phyloP scores from a whole-genome alignment of 2,888 invertebrate genomes.

The Mythimna lalbum region DNA sequence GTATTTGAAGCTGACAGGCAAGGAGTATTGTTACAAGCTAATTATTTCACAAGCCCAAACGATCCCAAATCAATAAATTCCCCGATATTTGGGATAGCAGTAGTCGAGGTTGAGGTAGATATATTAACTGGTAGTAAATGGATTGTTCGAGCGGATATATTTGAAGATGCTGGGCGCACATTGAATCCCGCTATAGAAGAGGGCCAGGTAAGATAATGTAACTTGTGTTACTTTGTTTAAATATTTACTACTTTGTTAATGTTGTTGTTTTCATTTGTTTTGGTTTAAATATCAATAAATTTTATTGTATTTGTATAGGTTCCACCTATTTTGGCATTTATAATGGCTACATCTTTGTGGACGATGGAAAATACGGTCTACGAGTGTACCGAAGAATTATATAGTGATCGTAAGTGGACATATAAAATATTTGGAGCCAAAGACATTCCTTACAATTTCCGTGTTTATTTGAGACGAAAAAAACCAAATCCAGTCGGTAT shows the following conservation, averaged over 20 bases:
- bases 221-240: background rate
- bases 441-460: slow-evolving; percentile 74
- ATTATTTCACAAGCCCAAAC: slow-evolving; percentile 69
- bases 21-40: slow-evolving; percentile 73
- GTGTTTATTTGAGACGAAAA: slow-evolving; percentile 71
- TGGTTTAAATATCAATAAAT: background rate
- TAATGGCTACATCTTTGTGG: slow-evolving; percentile 75
- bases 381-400: slow-evolving; percentile 68
- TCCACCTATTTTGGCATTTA: no score
- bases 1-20: slow-evolving; percentile 70
- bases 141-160: slow-evolving; percentile 73
- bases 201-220: slow-evolving; percentile 89
- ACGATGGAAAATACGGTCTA: slow-evolving; percentile 70
- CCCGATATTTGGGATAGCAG: slow-evolving; percentile 71
- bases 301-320: slow-evolving; percentile 72
- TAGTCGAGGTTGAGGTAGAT: slow-evolving; percentile 73
- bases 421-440: slow-evolving; percentile 75
- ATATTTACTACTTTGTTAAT: no score
- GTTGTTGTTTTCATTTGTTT: no score
- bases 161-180: slow-evolving; percentile 92
- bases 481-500: slow-evolving; percentile 73
- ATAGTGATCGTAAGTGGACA: slow-evolving; percentile 74
- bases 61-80: slow-evolving; percentile 71
- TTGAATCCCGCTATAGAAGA: slow-evolving; percentile 93
- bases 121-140: slow-evolving; percentile 73